Conservation (phyloP, 2,797 vertebrate genomes). For the Clarias fuscus region DNA sequence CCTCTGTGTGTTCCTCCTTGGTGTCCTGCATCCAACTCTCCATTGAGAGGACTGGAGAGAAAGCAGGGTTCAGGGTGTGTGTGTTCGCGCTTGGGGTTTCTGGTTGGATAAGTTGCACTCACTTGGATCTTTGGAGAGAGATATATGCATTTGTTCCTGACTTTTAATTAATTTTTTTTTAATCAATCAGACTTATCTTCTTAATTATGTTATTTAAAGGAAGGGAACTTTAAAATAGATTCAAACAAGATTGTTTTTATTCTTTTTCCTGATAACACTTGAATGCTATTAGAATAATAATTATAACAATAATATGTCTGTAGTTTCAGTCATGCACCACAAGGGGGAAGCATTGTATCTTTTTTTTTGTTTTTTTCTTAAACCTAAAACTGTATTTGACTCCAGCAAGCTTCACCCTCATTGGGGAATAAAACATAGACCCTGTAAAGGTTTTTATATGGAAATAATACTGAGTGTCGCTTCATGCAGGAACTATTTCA, state of each 20-base stretch:
- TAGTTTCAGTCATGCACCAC: slow-evolving; percentile 55
- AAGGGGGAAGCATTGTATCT: slow-evolving; percentile 64
- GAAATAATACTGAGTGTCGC: not conserved
- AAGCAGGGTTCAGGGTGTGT: slow-evolving; percentile 46
- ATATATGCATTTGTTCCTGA: slow-evolving; percentile 11
- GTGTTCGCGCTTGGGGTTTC: not conserved
- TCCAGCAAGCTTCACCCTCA: not conserved
- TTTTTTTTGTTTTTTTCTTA: not conserved
- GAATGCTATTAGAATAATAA: too few relatives aligned
- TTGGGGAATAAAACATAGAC: not conserved
- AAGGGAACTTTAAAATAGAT: not conserved
- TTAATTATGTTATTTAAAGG: not conserved
- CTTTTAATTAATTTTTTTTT: not conserved
- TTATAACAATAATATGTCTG: not conserved
- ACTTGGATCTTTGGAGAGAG: not conserved
- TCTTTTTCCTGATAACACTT: not conserved
- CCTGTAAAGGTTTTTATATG: slow-evolving; percentile 5
- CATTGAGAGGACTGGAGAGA: slow-evolving; percentile 54
- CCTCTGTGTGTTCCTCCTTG: slow-evolving; percentile 54
- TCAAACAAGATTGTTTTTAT: not conserved
- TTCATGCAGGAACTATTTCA: not conserved
- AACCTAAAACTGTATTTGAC: not conserved
- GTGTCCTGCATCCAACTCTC: slow-evolving; percentile 17
- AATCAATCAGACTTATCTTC: not conserved
- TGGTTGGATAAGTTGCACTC: not conserved